These are phyloP conservation scores for Pilophorus perplexus DNA, from an alignment of 2,888 invertebrate species.

Conservation along the genomic window DNA sequence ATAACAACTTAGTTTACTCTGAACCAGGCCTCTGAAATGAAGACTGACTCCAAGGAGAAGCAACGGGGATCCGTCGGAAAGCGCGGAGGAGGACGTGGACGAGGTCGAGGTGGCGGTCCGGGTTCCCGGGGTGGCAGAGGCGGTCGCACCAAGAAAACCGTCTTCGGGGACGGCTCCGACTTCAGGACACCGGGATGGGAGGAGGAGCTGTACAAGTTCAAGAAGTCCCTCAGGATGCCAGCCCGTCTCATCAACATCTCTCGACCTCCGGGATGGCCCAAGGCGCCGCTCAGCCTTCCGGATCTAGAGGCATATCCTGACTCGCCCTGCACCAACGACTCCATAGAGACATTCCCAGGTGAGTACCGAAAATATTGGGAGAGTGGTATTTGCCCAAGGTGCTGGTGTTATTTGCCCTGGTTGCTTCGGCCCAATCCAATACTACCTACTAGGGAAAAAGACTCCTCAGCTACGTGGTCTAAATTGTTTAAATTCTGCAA, in stretches of 20 bases:
- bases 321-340: conserved; percentile 52
- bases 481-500: too few species aligned
- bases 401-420: too few species aligned
- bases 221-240: conserved; percentile 78
- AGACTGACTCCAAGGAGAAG: conserved; percentile 5
- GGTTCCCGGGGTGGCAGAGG: conserved; percentile 55
- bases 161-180: conserved; percentile 33
- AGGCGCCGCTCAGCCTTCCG: conserved; percentile 54
- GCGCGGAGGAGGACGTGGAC: conserved; percentile 34
- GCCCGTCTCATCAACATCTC: conserved; percentile 76
- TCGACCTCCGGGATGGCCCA: conserved; percentile 62
- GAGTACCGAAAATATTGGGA: too few species aligned
- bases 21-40: conserved; percentile 21
- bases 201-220: conserved; percentile 77
- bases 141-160: conserved; percentile 23
- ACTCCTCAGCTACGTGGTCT: too few species aligned
- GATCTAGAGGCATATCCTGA: conserved; percentile 41
- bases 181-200: conserved; percentile 61
- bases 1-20: too few species aligned
- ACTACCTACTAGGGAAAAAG: too few species aligned
- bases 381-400: too few species aligned
- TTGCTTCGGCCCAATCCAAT: too few species aligned
- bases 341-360: conserved; percentile 38
- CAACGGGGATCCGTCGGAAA: not conserved
- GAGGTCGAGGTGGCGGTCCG: conserved; percentile 21